Evolutionary conservation across 2,113 vertebrate genomes (phyloP), one percentile per base, ranked within the genome.

Genomic region (Ptychochromis oligacanthus): DNA sequence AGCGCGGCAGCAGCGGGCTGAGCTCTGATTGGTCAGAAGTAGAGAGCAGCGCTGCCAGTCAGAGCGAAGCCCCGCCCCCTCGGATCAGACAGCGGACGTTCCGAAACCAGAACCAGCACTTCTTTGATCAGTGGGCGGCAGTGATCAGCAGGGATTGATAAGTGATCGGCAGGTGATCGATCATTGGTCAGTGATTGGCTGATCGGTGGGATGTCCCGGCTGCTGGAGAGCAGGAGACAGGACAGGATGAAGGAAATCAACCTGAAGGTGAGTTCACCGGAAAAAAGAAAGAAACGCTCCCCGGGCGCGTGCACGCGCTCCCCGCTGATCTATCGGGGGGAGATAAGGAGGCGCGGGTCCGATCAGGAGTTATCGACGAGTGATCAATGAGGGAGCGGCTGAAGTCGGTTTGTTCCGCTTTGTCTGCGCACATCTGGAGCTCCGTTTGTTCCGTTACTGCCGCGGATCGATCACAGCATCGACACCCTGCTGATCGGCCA

Each of bases 241-340:
- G 94, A 95, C 87, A 95, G 94, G 93, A 96, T 96, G 93, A 96
- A 95, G 87, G 95, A 96, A 77, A 94, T 92, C 36, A 95, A 94
- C 83, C 64, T 89, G 60, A 95, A 95, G 95, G 95, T 96, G 89
- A 95, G 95, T 87, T 75, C 40, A 46, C 65, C 49, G 40, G 15
- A 67, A 74, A 80, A 59, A 36, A 78, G 22, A 81, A 86, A 83
- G n/a, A 82, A 65, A 81, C 8, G 14, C 20, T 17, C 10, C 12
- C 2, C 2, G 13, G 3, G 76, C 79, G 83, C 83, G 88, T 75
- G 74, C 61, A 80, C 72, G 12, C 13, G 1, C 13, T 76, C 52
- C 61, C 65, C 31, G 5, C 8, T 18, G 17, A 81, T 85, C 38
- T 15, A 12, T 67, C 57, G 1, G 17, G 3, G 3, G 18, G 6